A percentile compares a stretch with the other conserved stretches of the same genome.
Evolutionary conservation across 2,888 invertebrate genomes (phyloP).

Genomic region (Orthosia incerta): DNA sequence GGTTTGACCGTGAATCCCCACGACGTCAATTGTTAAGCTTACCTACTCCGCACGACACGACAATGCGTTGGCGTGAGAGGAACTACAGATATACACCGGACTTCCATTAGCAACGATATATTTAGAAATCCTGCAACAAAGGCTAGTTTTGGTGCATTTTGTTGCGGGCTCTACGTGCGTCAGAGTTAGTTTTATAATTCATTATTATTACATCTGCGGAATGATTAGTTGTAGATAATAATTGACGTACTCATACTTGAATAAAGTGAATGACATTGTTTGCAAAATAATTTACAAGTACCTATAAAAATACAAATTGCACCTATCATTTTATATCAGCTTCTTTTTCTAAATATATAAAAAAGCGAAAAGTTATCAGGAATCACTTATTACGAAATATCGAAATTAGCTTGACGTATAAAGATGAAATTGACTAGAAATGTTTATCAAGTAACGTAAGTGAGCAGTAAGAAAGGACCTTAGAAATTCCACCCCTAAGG

Average conservation of each 20-base stretch:
- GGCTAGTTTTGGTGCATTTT: constrained; percentile 2
- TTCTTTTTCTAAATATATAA: background rate
- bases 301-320: background rate
- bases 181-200: background rate
- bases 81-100: constrained; percentile 9
- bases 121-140: constrained; percentile 21
- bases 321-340: background rate
- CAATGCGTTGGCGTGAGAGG: constrained; percentile 8
- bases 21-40: constrained; percentile 72
- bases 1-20: constrained; percentile 63
- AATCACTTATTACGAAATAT: no score
- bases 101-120: constrained; percentile 23
- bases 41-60: constrained; percentile 26
- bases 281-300: background rate
- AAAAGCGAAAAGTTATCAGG: no score
- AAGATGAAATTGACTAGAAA: no score
- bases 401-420: no score
- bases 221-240: constrained; percentile 2
- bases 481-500: no score
- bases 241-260: constrained; percentile 1
- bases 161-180: constrained; percentile 6
- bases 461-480: no score
- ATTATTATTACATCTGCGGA: constrained; percentile 11
- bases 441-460: no score
- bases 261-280: background rate